Evolutionary conservation across 2,113 vertebrate species (phyloP), one percentile per base, ranked within the genome.

Genomic region (Aspiorhynchus laticeps): DNA sequence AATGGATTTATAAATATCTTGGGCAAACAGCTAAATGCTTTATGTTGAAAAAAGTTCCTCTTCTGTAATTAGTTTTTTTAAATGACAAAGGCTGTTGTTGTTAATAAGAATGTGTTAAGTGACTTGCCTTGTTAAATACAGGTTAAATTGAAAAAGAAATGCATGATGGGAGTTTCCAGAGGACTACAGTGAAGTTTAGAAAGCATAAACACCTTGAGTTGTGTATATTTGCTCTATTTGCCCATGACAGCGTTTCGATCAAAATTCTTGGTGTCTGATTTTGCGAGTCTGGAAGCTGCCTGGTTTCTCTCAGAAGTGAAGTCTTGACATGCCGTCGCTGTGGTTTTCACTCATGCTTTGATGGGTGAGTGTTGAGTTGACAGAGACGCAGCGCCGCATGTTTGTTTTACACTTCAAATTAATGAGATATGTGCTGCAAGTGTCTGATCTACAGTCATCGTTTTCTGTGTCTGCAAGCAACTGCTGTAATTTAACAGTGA

Each of bases 291-390:
- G 6, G n/a, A 61, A 41, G 53, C 19, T 38, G 19, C 53, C 51
- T 80, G 21, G 19, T 3, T 31, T 61, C 33, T 38, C 19, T 80
- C 53, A 81, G 79, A 41, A 53, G 48, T 41, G 78, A 80, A 80
- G 36, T 26, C 24, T 43, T 41, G 79, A 38, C 73, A 41, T 14
- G 14, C 63, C 14, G 63, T 31, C 28, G 14, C 63, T 67, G 28
- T 67, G 12, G 5, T 17, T 67, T 17, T 65, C 63, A 17, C 11
- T 36, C 8, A 10, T 7, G 28, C 48, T 78, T 53, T 56, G 76
- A 78, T 56, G 26, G 15, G 17, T 21, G 26, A 53, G 76, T 53
- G 28, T 78, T 24, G 15, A 33, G 76, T 10, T 78, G 76, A 78
- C 28, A 28, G 38, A 53, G 28, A 48, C 21, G 21, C 38, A 31